phyloP scores from a whole-genome alignment of 2,797 vertebrate genomes.

The Leptodactylus fallax region DNA sequence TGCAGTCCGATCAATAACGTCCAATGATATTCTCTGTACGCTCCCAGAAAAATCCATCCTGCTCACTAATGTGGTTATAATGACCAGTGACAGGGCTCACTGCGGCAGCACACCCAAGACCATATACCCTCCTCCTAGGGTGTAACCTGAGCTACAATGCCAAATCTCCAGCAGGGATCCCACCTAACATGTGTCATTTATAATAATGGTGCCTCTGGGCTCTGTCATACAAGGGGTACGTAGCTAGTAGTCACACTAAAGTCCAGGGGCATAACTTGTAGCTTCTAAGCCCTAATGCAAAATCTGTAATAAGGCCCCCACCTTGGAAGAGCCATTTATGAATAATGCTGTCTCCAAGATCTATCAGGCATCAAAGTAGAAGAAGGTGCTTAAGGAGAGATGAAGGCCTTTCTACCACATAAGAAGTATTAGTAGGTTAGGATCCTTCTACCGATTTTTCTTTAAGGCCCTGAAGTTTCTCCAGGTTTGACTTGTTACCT shows the following conservation, averaged over 20 bases:
- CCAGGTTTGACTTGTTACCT: not conserved
- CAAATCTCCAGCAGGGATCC: not conserved
- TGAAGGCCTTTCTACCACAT: no score
- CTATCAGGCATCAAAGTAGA: no score
- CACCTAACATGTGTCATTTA: not conserved
- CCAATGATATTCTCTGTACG: conserved; percentile 37
- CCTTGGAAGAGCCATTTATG: no score
- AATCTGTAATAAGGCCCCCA: no score
- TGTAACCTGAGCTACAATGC: not conserved
- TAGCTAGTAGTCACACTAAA: no score
- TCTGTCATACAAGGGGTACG: no score
- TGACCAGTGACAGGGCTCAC: conserved; percentile 4
- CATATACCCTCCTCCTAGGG: not conserved
- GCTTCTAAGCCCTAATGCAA: no score
- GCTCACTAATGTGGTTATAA: conserved; percentile 55
- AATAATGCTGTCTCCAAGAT: no score
- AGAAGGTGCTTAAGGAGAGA: no score
- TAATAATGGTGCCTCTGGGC: no score
- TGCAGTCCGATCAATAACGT: conserved; percentile 58
- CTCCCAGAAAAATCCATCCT: conserved; percentile 48
- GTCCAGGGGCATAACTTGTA: no score
- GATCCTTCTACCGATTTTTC: not conserved
- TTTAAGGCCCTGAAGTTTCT: not conserved
- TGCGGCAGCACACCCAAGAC: not conserved
- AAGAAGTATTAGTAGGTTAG: not conserved